A percentile compares a stretch with the other conserved stretches of the same genome.
phyloP scores from a whole-genome alignment of 2,797 vertebrate species.

The Dicrostonyx torquatus region DNA sequence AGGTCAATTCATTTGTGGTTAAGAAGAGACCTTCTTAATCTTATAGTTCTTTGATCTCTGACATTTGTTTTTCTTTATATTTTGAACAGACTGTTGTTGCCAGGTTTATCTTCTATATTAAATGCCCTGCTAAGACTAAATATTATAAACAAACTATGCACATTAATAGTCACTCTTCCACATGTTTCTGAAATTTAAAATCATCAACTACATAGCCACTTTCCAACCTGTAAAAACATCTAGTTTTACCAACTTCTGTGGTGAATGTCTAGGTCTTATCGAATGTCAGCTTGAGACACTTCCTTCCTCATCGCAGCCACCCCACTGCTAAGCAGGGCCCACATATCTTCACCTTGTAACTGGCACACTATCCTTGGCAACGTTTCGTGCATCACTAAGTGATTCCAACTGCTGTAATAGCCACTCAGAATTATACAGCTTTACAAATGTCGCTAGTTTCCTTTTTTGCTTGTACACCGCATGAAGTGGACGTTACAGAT shows the following conservation, averaged over 20 bases:
- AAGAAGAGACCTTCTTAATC: background rate
- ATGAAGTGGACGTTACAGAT: background rate
- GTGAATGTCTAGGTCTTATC: background rate
- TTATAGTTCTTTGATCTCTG: background rate
- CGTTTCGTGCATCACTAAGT: background rate
- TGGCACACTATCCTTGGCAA: background rate
- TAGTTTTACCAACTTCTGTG: background rate
- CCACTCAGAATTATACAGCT: background rate
- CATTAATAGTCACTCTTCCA: background rate
- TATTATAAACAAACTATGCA: background rate
- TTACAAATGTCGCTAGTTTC: background rate
- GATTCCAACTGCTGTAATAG: background rate
- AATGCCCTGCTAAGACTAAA: background rate
- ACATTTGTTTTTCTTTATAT: background rate
- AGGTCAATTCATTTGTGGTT: background rate
- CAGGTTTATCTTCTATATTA: background rate
- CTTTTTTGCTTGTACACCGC: background rate
- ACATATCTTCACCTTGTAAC: background rate
- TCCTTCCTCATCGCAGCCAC: background rate
- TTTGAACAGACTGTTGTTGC: background rate
- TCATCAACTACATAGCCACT: background rate
- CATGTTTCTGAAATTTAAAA: background rate
- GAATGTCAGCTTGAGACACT: background rate
- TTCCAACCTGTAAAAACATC: background rate
- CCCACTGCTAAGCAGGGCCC: background rate